phyloP scores from a whole-genome alignment of 2,888 invertebrate genomes.

The Autographa pulchrina region DNA sequence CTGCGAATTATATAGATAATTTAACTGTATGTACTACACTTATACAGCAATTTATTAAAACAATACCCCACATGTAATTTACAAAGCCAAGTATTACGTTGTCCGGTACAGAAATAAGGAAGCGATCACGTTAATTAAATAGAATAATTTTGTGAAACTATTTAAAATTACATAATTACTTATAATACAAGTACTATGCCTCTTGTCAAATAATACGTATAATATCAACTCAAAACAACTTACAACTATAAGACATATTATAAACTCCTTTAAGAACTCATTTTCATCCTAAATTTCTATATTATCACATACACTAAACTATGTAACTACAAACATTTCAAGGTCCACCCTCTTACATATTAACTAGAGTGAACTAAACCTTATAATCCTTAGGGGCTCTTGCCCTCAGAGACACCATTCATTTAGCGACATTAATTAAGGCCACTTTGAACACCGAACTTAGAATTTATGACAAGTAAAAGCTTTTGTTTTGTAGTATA shows the following conservation, averaged over 20 bases:
- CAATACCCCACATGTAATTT: neutral
- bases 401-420: conserved; percentile 1
- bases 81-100: conserved; percentile 11
- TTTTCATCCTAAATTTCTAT: too few species aligned
- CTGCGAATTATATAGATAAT: too few species aligned
- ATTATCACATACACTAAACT: neutral
- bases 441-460: neutral
- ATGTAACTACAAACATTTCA: neutral
- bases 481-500: neutral
- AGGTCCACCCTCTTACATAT: neutral
- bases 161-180: too few species aligned
- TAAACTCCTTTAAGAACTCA: too few species aligned
- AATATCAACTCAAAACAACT: too few species aligned
- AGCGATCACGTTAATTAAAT: neutral
- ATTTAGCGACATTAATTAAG: neutral
- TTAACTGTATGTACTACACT: neutral
- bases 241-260: too few species aligned
- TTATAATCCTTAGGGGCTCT: neutral
- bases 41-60: neutral
- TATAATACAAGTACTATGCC: too few species aligned
- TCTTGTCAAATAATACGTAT: too few species aligned
- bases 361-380: neutral
- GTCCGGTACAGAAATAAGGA: conserved; percentile 4
- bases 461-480: conserved; percentile 7
- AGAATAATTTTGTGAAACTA: neutral